Percentiles rank a stretch among this genome's conserved stretches.
Conservation (phyloP, 2,113 vertebrate genomes). For the Osmerus eperlanus region DNA sequence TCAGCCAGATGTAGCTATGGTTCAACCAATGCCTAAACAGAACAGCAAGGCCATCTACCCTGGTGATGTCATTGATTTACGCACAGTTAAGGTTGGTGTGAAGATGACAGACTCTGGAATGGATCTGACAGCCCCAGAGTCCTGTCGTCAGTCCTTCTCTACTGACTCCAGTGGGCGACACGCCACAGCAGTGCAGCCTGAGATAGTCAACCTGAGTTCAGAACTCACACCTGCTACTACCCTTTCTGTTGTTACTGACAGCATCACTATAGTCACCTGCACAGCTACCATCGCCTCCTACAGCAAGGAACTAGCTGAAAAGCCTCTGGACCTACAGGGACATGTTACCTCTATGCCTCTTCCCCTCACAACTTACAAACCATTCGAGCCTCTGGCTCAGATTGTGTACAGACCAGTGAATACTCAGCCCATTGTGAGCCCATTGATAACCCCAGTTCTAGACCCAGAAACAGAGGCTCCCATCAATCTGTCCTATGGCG, state of each 20-base stretch:
- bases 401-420: constrained; percentile 73
- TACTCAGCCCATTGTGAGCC: constrained; percentile 57
- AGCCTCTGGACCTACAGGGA: constrained; percentile 77
- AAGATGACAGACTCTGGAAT: constrained; percentile 79
- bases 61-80: constrained; percentile 87
- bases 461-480: constrained; percentile 75
- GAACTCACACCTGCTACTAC: constrained; percentile 72
- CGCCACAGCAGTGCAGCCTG: constrained; percentile 85
- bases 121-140: constrained; percentile 77
- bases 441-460: constrained; percentile 41
- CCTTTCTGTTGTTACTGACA: constrained; percentile 74
- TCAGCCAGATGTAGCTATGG: constrained; percentile 68
- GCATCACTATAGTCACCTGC: constrained; percentile 78
- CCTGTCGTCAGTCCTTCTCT: constrained; percentile 72
- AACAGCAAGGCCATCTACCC: constrained; percentile 77
- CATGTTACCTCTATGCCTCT: constrained; percentile 75
- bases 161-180: constrained; percentile 75
- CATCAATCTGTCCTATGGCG: constrained; percentile 87
- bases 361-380: constrained; percentile 82
- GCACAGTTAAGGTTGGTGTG: constrained; percentile 80
- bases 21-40: constrained; percentile 73
- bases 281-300: constrained; percentile 77
- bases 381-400: constrained; percentile 77
- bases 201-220: constrained; percentile 89
- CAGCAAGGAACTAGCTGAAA: constrained; percentile 72